Conservation (phyloP, 2,113 vertebrate genomes). For the Corythaixoides concolor region DNA sequence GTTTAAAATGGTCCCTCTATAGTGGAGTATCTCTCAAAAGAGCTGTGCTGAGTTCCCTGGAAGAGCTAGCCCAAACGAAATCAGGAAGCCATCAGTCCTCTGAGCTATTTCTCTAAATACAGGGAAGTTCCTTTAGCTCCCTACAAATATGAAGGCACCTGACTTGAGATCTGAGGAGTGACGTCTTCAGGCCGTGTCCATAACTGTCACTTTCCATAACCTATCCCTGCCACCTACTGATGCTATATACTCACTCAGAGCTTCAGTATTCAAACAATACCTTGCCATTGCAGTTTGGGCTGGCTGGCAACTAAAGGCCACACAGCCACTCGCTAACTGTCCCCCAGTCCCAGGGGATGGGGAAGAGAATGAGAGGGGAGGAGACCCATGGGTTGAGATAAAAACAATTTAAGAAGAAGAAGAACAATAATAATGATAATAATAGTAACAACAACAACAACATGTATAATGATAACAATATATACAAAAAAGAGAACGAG, state of each 20-base stretch:
- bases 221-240: background rate
- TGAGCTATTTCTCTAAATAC: background rate
- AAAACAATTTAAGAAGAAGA: too few species aligned
- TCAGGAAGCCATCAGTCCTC: background rate
- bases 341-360: too few species aligned
- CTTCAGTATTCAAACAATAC: background rate
- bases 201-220: background rate
- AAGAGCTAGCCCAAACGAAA: background rate
- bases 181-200: background rate
- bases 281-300: background rate
- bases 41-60: background rate
- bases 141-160: background rate
- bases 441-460: too few species aligned
- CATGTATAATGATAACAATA: too few species aligned
- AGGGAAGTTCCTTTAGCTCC: background rate
- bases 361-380: too few species aligned
- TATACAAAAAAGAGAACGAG: too few species aligned
- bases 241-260: background rate
- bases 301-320: too few species aligned
- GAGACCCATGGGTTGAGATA: too few species aligned
- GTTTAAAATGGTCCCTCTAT: background rate
- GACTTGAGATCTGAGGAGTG: background rate
- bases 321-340: too few species aligned
- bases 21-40: background rate
- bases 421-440: too few species aligned